phyloP scores from a whole-genome alignment of 2,888 invertebrate genomes.

The Notodonta ziczac region DNA sequence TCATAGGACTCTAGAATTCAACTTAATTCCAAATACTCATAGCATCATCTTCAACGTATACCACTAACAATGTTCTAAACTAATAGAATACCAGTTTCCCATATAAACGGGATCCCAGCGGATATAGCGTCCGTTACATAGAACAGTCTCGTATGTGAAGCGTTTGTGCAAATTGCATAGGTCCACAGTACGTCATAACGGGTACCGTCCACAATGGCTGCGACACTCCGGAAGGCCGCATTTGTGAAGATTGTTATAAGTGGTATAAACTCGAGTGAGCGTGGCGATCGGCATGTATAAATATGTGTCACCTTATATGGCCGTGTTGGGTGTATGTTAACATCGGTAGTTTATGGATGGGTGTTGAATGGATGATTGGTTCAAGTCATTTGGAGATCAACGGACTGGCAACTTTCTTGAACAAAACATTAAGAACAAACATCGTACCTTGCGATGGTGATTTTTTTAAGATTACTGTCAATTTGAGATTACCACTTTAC shows the following conservation, averaged over 20 bases:
- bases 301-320: slow-evolving; percentile 11
- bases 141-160: slow-evolving; percentile 54
- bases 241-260: slow-evolving; percentile 34
- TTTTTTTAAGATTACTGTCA: no score
- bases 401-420: no score
- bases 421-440: no score
- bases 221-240: slow-evolving; percentile 40
- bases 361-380: neutral
- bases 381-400: neutral
- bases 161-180: slow-evolving; percentile 59
- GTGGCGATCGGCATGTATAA: slow-evolving; percentile 8
- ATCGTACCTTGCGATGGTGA: no score
- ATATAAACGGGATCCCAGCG: slow-evolving; percentile 58
- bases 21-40: neutral
- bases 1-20: no score
- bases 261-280: slow-evolving; percentile 16
- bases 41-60: neutral
- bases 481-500: no score
- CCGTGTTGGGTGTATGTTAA: neutral
- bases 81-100: slow-evolving; percentile 47
- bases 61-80: slow-evolving; percentile 7
- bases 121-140: slow-evolving; percentile 56
- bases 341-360: neutral
- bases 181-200: slow-evolving; percentile 43
- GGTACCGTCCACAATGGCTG: slow-evolving; percentile 36